These are phyloP conservation scores for Malurus cyaneus DNA, from an alignment of 2,113 vertebrate genomes.

Conservation along the genomic window DNA sequence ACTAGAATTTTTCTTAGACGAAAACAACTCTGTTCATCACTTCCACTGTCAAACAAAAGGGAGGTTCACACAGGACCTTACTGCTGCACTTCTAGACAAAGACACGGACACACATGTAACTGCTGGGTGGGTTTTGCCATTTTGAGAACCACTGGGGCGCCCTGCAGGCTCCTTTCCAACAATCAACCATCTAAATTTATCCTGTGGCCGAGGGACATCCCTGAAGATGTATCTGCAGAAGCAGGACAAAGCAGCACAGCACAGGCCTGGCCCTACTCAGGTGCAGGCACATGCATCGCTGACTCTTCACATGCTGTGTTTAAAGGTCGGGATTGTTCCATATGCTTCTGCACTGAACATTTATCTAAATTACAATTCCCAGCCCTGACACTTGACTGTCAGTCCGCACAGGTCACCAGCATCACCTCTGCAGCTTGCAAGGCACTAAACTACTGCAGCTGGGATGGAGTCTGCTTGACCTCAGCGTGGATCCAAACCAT, in stretches of 20 bases:
- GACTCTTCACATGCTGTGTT: rapidly evolving
- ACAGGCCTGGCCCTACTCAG: not conserved
- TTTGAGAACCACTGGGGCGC: not conserved
- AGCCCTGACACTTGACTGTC: not conserved
- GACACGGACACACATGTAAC: not conserved
- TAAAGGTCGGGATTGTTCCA: not conserved
- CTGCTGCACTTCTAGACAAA: not conserved
- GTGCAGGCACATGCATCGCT: rapidly evolving
- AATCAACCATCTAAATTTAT: not conserved
- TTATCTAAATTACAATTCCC: not conserved
- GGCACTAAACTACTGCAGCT: not conserved
- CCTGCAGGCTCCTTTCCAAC: not conserved
- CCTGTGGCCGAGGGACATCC: not conserved
- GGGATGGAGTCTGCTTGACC: not conserved
- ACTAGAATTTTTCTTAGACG: not conserved
- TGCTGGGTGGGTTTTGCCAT: not conserved
- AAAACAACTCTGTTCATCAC: not conserved
- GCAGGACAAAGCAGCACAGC: not conserved
- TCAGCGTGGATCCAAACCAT: not conserved
- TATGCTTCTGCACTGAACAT: not conserved
- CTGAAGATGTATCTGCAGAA: not conserved
- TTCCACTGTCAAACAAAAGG: not conserved
- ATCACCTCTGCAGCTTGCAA: not conserved
- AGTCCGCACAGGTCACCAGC: not conserved
- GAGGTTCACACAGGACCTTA: not conserved